Evolutionary conservation across 2,888 invertebrate genomes (phyloP), one percentile per base, ranked within the genome.

Genomic region (Dynastes grantii): DNA sequence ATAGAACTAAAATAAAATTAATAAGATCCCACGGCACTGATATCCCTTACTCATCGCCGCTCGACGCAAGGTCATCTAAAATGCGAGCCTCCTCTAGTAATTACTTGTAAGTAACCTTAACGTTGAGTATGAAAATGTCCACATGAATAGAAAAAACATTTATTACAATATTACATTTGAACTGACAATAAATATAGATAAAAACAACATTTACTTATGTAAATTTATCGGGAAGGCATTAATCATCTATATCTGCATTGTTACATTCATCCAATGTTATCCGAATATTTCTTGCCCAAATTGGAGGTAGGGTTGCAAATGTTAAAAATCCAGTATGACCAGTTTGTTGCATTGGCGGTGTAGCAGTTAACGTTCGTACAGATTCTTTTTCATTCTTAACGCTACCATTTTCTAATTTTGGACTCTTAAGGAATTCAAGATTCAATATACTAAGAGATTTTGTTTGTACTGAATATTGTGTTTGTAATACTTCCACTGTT

Each of bases 301-400:
- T 80, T 0, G 95, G 95, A 9, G 95, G 95, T 73, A 97, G 90
- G 0, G 98, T 96, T 3, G 98, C 98, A 86, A 97, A 95, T 16
- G 98, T 99, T 81, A 99, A 91, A 89, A 96, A 99, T 2, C 99
- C 99, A 6, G 99, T 99, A 89, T 99, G 99, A 0, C 98, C 98
- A 0, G 97, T 95, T 85, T 94, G 93, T 82, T 92, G 92, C 80
- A 90, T 86, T 6, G 96, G 94, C 84, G 96, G 94, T 2, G 93
- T 88, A 1, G 94, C 94, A 11, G 95, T 93, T 40, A 93, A 78
- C 55, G 81, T 83, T 82, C 85, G 86, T 0, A 84, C 67, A 76
- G 83, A 81, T 82, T 88, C 87, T 77, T 86, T 87, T 45, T 87
- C 86, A 71, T 85, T 84, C 79, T 87, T 87, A 51, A 84, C 85